Evolutionary conservation across 30 jellyfish, hydroid and myxozoan species (phyloP).

Genomic region (Aurelia sp.): DNA sequence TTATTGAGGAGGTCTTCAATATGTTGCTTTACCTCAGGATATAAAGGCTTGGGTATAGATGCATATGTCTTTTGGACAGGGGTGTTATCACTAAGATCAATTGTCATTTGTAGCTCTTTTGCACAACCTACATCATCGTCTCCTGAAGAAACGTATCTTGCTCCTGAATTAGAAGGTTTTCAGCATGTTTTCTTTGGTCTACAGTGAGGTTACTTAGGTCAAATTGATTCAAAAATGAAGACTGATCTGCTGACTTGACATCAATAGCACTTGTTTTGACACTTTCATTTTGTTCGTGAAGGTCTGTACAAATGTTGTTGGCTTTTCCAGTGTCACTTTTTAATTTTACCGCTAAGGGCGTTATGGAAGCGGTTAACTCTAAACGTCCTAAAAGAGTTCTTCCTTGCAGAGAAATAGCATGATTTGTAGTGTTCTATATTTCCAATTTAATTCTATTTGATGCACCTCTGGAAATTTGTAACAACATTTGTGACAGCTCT

Average conservation of each 20-base stretch:
- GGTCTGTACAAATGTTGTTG: not conserved
- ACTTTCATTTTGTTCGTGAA: slow-evolving; percentile 15
- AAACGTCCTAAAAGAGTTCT: slow-evolving; percentile 44
- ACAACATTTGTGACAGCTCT: slow-evolving; percentile 44
- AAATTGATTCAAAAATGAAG: slow-evolving; percentile 35
- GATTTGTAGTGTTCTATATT: slow-evolving; percentile 53
- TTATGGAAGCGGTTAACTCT: slow-evolving; percentile 22
- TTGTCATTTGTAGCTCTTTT: not conserved
- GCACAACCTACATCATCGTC: slow-evolving; percentile 34
- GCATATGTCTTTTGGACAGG: slow-evolving; percentile 15
- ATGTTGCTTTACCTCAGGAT: too few species aligned
- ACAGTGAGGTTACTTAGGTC: slow-evolving; percentile 42
- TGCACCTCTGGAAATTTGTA: slow-evolving; percentile 46
- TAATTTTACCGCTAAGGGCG: slow-evolving; percentile 32
- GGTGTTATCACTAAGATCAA: not conserved
- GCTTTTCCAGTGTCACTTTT: slow-evolving; percentile 40
- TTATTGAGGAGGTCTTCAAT: too few species aligned
- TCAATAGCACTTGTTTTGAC: slow-evolving; percentile 31
- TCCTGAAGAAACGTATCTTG: slow-evolving; percentile 20
- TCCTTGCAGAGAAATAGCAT: slow-evolving; percentile 36
- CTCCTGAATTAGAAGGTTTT: slow-evolving; percentile 33
- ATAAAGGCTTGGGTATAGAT: slow-evolving; percentile 13
- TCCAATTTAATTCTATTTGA: slow-evolving; percentile 38
- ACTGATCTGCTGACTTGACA: slow-evolving; percentile 34
- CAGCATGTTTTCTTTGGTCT: slow-evolving; percentile 33